Conservation (phyloP, 2,113 vertebrate species). For the Sakesphorus luctuosus region DNA sequence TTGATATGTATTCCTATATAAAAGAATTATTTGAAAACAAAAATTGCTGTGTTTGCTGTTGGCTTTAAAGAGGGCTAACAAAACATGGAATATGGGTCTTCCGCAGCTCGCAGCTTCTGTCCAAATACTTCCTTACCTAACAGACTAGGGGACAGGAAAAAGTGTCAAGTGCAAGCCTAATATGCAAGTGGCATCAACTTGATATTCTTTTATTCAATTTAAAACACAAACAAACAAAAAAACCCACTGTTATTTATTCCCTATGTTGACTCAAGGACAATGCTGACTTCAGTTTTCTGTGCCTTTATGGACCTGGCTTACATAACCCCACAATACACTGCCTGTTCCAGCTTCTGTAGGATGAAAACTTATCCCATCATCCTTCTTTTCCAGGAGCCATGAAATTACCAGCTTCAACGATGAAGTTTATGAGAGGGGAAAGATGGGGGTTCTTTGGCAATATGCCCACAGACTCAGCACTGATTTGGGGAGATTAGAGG, state of each 20-base stretch:
- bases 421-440: neutral
- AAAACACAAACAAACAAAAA: too few relatives aligned
- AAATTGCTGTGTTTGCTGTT: accelerated
- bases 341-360: neutral
- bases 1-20: neutral
- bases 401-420: neutral
- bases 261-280: neutral
- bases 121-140: neutral
- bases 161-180: neutral
- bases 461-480: neutral
- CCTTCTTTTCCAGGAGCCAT: neutral
- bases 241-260: too few relatives aligned
- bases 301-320: neutral
- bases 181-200: neutral
- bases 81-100: neutral
- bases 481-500: neutral
- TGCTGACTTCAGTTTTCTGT: neutral
- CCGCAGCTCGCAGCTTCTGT: neutral
- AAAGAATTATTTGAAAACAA: neutral
- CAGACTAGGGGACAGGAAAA: neutral
- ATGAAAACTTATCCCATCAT: neutral
- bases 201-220: neutral
- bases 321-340: accelerated
- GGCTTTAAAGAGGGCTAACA: neutral
- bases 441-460: neutral